Evolutionary conservation across 1,140 invertebrate species (phyloP), one percentile per base, ranked within the genome.

Genomic region (Hormaphis cornu): DNA sequence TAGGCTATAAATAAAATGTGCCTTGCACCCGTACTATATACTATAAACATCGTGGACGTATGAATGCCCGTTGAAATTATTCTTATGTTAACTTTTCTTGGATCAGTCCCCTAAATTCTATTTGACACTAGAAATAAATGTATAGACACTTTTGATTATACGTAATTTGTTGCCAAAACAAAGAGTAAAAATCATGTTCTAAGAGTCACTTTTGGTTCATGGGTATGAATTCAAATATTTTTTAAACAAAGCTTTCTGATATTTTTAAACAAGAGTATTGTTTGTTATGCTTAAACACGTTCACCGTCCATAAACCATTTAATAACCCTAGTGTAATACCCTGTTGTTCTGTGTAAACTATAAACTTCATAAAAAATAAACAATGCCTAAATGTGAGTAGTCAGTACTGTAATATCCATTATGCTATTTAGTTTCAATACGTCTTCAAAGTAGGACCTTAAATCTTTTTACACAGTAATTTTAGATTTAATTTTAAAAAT

Each of bases 1-100:
- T 14, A 40, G 12, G 16, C 54, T 58, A 58, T 58, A 58, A 58
- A 58, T 58, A 58, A 58, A 58, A 37, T 58, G 18, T 56, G 30
- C 14, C 16, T 30, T 54, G 20, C 30, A 20, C 18, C 20, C 8
- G n/a, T n/a, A n/a, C n/a, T n/a, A n/a, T n/a, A n/a, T 24, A 35
- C 7, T 12, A 33, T 58, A 58, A 58, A 58, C 54, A 58, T 58
- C 4, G 12, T 50, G 22, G n/a, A n/a, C n/a, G n/a, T n/a, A n/a
- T 50, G 26, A 8, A 14, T 14, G 10, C 46, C 46, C 22, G 9
- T 58, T 8, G 33, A 58, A 58, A 58, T 58, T 58, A 58, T 40
- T 40, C 12, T 37, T 20, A 9, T 20, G 54, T 58, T 37, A 58
- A 58, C 46, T 50, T 26, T 26, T 50, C 46, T 50, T 50, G 22